phyloP scores from a whole-genome alignment of 2,888 invertebrate species.

The Microctonus brassicae region DNA sequence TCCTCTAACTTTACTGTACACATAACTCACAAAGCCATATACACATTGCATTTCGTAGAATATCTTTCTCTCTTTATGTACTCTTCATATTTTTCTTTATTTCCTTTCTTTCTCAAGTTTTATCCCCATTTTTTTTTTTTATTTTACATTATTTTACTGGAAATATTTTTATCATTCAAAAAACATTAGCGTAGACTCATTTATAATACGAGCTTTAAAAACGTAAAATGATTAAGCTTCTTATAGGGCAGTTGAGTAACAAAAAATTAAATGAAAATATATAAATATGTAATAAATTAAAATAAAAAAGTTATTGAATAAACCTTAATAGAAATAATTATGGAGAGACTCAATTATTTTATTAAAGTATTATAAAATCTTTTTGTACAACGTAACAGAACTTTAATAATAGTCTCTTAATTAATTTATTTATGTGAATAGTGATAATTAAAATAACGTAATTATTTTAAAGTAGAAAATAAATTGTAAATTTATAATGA shows the following conservation, averaged over 20 bases:
- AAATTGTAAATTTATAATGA: constrained; percentile 41
- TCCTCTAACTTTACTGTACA: constrained; percentile 13
- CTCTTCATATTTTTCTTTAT: constrained; percentile 21
- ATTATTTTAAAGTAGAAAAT: constrained; percentile 46
- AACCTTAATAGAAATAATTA: not conserved
- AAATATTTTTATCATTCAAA: not conserved
- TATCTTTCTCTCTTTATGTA: constrained; percentile 17
- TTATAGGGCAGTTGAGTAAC: no score
- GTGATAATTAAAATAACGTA: constrained; percentile 45
- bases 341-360: not conserved
- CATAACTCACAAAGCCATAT: not conserved
- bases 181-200: not conserved
- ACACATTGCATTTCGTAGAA: constrained; percentile 6
- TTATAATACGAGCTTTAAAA: not conserved
- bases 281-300: not conserved
- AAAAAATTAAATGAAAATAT: not conserved
- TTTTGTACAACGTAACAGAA: not conserved
- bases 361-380: not conserved
- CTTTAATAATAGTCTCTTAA: not conserved
- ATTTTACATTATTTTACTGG: constrained; percentile 10
- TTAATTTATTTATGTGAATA: constrained; percentile 45
- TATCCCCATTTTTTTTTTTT: constrained; percentile 37
- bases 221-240: not conserved
- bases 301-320: not conserved
- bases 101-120: constrained; percentile 29